These are phyloP conservation scores for Sebastes trivittatus DNA, from an alignment of 2,797 vertebrate species.

Conservation along the genomic window DNA sequence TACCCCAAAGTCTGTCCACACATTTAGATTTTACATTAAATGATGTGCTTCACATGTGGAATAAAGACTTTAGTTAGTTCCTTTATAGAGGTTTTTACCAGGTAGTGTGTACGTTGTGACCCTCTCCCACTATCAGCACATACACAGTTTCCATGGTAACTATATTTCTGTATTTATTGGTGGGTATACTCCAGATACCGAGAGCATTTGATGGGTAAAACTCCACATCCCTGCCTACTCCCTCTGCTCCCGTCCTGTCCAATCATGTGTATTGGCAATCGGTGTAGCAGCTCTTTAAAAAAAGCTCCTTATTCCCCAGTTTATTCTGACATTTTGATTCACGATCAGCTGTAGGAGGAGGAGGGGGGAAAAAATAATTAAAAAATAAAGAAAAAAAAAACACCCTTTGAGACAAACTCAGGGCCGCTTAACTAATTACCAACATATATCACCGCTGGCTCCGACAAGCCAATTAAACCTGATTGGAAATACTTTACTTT, in stretches of 20 bases:
- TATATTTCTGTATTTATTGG: conserved; percentile 1
- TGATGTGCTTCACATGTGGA: neutral
- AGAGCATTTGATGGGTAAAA: neutral
- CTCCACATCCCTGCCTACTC: neutral
- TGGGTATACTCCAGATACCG: neutral
- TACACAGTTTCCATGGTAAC: conserved; percentile 35
- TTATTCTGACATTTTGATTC: conserved; percentile 94
- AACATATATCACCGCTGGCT: conserved; percentile 95
- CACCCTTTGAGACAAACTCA: conserved; percentile 90
- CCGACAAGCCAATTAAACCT: conserved; percentile 99
- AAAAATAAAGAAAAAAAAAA: conserved; percentile 77
- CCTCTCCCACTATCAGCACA: neutral
- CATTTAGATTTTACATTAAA: neutral
- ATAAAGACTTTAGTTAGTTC: neutral
- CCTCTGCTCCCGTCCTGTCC: conserved; percentile 1
- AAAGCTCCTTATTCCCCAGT: conserved; percentile 87
- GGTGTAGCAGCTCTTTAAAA: conserved; percentile 85
- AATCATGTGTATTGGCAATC: conserved; percentile 69
- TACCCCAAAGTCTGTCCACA: neutral
- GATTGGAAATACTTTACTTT: conserved; percentile 98
- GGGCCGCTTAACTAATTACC: conserved; percentile 91
- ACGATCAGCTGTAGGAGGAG: conserved; percentile 70
- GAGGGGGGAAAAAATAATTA: conserved; percentile 19
- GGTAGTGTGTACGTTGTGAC: neutral
- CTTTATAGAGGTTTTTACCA: neutral